Evolutionary conservation across 2,888 invertebrate species (phyloP).

Genomic region (Pammene fasciana): DNA sequence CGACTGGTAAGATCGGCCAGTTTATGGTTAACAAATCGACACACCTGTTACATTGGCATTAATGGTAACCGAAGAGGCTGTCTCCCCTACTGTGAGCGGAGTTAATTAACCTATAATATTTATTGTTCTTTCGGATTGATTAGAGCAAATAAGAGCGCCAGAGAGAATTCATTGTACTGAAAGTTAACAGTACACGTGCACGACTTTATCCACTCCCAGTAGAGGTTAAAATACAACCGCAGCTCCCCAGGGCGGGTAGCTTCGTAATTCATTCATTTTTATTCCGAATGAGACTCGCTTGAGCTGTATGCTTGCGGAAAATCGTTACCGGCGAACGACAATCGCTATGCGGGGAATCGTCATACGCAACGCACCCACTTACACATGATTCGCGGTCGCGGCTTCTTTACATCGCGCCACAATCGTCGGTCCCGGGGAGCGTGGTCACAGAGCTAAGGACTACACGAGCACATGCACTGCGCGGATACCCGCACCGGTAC

Average conservation of each 20-base stretch:
- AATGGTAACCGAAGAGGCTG: conserved; percentile 44
- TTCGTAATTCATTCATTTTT: conserved; percentile 73
- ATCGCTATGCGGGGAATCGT: conserved; percentile 65
- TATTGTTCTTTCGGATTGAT: conserved; percentile 51
- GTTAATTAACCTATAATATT: conserved; percentile 52
- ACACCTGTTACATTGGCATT: conserved; percentile 73
- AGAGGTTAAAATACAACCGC: conserved; percentile 73
- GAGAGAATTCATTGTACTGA: conserved; percentile 59
- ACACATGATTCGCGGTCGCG: conserved; percentile 79
- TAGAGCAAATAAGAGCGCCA: conserved; percentile 53
- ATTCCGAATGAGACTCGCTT: conserved; percentile 62
- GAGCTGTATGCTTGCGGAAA: conserved; percentile 63
- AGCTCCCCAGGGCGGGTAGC: conserved; percentile 54
- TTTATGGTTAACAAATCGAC: conserved; percentile 53
- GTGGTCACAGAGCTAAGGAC: conserved; percentile 84
- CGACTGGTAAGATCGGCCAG: conserved; percentile 16
- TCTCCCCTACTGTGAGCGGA: conserved; percentile 43
- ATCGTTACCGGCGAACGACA: conserved; percentile 65
- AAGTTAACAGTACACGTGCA: conserved; percentile 72
- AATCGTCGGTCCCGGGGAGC: conserved; percentile 88
- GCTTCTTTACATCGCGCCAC: conserved; percentile 81
- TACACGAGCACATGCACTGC: conserved; percentile 84
- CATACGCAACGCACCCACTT: conserved; percentile 76
- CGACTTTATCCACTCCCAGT: conserved; percentile 63
- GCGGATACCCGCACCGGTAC: conserved; percentile 55